Conservation (phyloP, 2,888 invertebrate species). For the Corythucha ciliata region DNA sequence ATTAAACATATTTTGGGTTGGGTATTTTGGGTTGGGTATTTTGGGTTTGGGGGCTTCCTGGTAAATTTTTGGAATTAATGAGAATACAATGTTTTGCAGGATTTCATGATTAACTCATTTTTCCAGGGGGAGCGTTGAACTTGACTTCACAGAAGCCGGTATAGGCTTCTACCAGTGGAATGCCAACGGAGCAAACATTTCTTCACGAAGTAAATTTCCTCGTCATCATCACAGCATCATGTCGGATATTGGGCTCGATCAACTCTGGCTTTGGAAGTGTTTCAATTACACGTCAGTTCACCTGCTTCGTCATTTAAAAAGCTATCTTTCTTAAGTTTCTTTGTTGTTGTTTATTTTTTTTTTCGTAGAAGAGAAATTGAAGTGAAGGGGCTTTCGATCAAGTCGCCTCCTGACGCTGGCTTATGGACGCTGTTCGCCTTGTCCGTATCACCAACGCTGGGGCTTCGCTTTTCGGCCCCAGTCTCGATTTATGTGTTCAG, state of each 20-base stretch:
- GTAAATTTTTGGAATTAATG: no score
- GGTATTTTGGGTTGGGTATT: no score
- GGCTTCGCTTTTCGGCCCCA: conserved; percentile 49
- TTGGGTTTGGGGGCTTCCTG: no score
- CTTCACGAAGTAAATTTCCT: conserved; percentile 35
- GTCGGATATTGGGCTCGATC: conserved; percentile 52
- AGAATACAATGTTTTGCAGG: neutral
- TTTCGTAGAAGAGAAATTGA: conserved; percentile 47
- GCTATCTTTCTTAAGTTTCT: conserved; percentile 4
- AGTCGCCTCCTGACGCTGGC: conserved; percentile 53
- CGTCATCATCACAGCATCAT: conserved; percentile 47
- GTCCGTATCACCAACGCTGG: conserved; percentile 44
- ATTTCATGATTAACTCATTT: neutral
- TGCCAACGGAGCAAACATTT: conserved; percentile 2
- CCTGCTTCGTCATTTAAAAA: neutral
- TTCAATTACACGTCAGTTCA: conserved; percentile 53
- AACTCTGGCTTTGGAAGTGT: conserved; percentile 59
- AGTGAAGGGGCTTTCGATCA: conserved; percentile 50
- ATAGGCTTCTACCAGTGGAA: conserved; percentile 39
- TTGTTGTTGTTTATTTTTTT: neutral
- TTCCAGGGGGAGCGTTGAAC: conserved; percentile 41
- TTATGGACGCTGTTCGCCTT: conserved; percentile 57
- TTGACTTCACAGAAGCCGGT: conserved; percentile 52
- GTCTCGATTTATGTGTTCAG: conserved; percentile 53
- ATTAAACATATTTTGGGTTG: no score